Base-by-base conservation (phyloP, 1,140 invertebrate genomes). In the Polyergus mexicanus region DNA sequence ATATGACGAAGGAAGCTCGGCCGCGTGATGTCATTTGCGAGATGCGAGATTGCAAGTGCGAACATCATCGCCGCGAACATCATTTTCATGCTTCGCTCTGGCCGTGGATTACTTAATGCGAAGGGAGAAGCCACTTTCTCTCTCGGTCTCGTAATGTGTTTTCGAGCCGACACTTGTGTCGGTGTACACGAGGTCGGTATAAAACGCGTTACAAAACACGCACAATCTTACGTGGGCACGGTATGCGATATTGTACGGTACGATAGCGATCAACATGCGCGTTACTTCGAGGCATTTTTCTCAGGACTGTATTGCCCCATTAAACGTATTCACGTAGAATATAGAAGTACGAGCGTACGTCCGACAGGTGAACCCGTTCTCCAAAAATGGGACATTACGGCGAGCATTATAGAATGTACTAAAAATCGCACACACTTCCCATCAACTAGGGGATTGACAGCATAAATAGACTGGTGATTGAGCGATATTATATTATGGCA, bases 71-170 rank as follows among this genome's bases (percentile, higher is more conserved):
- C 4, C n/a, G 41, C 54, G 62, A n/a, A n/a, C 54, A 56, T 89
- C 32, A 81, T 87, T 85, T 88, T 87, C 60, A 51, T 41, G 47
- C 35, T 69, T 81, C 75, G 63, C 60, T 72, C 71, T 32, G 81
- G 25, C 62, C 60, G 69, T 81, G 89, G 83, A 90, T 90, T 88
- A 90, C 88, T 88, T 88, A 90, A 90, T 88, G 83, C 65, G 32
- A 65, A 72, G 65, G 85, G 74, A 85, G 88, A 87, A 83, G 63
- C 60, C 81, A 84, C 88, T 88, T 90, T 88, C 89, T 90, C 86
- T 89, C 85, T 90, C 89, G 56, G 22, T 83, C 66, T 62, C 60
- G 35, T 85, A 87, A 90, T 86, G 84, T 84, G 60, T 86, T 85
- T 90, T 90, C 85, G 80, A 87, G 88, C 54, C 75, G 68, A 81